Evolutionary conservation across 2,797 vertebrate genomes (phyloP), one percentile per base, ranked within the genome.

Genomic region (Etheostoma nigrum): DNA sequence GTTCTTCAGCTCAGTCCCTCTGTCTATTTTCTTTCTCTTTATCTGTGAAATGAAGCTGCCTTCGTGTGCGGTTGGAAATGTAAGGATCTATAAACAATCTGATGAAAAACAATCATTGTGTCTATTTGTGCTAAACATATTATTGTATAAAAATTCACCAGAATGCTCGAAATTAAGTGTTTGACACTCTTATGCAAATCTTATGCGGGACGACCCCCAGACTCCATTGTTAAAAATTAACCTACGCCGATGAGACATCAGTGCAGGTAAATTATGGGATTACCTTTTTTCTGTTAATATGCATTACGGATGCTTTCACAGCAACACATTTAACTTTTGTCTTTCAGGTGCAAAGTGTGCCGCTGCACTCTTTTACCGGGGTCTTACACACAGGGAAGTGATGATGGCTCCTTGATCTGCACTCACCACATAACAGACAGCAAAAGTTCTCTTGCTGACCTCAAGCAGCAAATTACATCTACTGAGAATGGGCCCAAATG

Each of bases 281-380:
- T 14, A 15, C 0, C 4, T 19, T 49, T 12, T 36, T 54, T 14
- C 13, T 63, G 4, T 53, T 21, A 15, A 45, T 45, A 5, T 68
- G 4, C 44, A 0, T 58, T 11, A 25, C 9, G 15, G 36, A 53
- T n/a, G 16, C 0, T 49, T 64, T 67, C 49, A 61, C 47, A 51
- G 16, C 51, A 49, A 16, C 18, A 19, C 9, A 8, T 53, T 33
- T 70, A 25, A 5, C 51, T 36, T 74, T 75, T 76, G 15, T 78
- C 42, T 81, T 86, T 63, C 72, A 94, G 94, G 68, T 93, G 92
- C 75, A 85, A 36, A 67, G 40, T 85, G 49, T 94, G 93, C 60
- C 47, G n/a, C 67, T 74, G 81, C 61, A 74, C 81, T 71, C 90
- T 93, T 8, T 53, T 93, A 53, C 67, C 87, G 0, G 79, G 78